Percentiles rank a stretch among this genome's conserved stretches.
Conservation (phyloP, 2,888 invertebrate genomes). For the Steinernema hermaphroditum region DNA sequence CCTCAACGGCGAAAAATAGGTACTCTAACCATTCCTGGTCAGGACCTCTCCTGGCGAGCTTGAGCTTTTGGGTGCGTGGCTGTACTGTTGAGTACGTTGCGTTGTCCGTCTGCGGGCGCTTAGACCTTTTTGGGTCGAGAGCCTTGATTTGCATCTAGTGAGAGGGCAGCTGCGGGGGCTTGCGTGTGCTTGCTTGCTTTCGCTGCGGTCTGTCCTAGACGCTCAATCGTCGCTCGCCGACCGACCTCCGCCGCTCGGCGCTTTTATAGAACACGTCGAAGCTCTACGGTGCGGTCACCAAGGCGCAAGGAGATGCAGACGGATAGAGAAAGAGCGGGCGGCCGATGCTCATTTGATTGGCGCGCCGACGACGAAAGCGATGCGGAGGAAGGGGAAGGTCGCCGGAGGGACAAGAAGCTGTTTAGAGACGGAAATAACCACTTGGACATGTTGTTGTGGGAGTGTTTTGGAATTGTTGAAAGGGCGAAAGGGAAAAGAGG, state of each 20-base stretch:
- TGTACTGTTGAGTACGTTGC: neutral
- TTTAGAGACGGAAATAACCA: too few relatives aligned
- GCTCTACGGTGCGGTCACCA: neutral
- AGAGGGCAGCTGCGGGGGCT: neutral
- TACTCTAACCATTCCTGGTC: neutral
- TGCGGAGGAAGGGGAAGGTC: too few relatives aligned
- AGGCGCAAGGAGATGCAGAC: neutral
- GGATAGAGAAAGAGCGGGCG: neutral
- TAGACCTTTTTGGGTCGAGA: neutral
- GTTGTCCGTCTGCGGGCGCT: neutral
- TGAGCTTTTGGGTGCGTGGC: neutral
- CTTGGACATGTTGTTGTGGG: too few relatives aligned
- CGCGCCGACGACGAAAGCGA: too few relatives aligned
- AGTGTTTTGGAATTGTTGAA: too few relatives aligned
- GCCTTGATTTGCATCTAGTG: neutral
- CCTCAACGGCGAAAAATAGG: neutral
- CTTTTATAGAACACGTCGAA: neutral
- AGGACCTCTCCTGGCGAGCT: constrained; percentile 8
- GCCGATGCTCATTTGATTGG: too few relatives aligned
- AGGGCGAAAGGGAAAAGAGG: too few relatives aligned
- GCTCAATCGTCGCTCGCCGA: constrained; percentile 11
- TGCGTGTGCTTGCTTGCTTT: constrained; percentile 3
- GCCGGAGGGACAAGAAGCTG: too few relatives aligned
- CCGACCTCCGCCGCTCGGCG: neutral
- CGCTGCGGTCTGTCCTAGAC: constrained; percentile 8